phyloP scores from a whole-genome alignment of 1,140 invertebrate genomes.

The Pemphigus obesinymphae region DNA sequence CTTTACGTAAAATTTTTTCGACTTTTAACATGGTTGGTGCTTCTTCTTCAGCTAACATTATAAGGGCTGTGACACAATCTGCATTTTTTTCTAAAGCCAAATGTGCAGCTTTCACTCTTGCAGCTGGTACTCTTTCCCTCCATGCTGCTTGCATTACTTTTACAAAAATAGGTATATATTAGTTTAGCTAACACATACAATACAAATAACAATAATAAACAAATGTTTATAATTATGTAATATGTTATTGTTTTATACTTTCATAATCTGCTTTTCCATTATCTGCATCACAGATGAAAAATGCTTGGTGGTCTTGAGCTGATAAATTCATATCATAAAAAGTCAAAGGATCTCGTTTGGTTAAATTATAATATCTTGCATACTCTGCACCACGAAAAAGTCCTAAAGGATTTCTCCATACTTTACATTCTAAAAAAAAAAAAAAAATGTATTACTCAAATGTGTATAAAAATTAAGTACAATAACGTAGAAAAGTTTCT shows the following conservation, averaged over 20 bases:
- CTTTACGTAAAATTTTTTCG: constrained; percentile 82
- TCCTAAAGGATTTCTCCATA: constrained; percentile 96
- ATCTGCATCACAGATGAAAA: constrained; percentile 93
- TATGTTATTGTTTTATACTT: constrained; percentile 63
- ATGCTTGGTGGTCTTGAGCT: constrained; percentile 97
- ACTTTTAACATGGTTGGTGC: constrained; percentile 85
- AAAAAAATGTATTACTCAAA: too few relatives aligned
- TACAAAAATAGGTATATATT: constrained; percentile 43
- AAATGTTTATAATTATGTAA: too few relatives aligned
- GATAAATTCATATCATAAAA: constrained; percentile 99
- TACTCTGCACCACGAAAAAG: constrained; percentile 95
- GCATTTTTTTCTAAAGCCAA: constrained; percentile 84
- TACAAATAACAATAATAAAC: neutral
- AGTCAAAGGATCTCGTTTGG: constrained; percentile 90
- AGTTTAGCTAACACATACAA: neutral
- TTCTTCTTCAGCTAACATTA: constrained; percentile 94
- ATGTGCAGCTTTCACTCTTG: constrained; percentile 86
- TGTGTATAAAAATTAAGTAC: too few relatives aligned
- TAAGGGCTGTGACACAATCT: constrained; percentile 93
- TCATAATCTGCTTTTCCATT: constrained; percentile 87
- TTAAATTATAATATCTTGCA: constrained; percentile 83
- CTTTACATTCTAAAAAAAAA: constrained; percentile 83
- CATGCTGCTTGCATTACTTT: constrained; percentile 94
- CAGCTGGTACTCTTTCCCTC: constrained; percentile 88
- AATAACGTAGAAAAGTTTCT: too few relatives aligned